Percentiles rank a stretch among this genome's conserved stretches.
Conservation (phyloP, 2,113 vertebrate species). For the Austrofundulus limnaeus region DNA sequence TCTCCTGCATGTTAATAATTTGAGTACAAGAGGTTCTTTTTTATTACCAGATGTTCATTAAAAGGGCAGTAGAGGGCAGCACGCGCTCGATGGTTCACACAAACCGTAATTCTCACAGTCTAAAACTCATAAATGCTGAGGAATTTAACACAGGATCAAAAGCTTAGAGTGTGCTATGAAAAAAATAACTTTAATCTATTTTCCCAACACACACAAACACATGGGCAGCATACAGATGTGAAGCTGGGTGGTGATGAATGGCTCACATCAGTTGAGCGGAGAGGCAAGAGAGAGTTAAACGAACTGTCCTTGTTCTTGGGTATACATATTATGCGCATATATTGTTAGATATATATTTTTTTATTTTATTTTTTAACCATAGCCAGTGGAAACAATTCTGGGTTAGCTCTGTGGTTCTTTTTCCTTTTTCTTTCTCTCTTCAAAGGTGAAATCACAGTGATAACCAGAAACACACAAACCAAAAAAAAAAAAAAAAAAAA, state of each 20-base stretch:
- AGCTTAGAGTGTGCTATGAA: constrained; percentile 25
- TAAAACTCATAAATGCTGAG: constrained; percentile 26
- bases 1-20: no score
- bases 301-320: constrained; percentile 74
- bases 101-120: constrained; percentile 1
- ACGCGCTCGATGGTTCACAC: constrained; percentile 47
- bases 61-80: constrained; percentile 74
- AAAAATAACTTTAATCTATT: constrained; percentile 53
- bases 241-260: constrained; percentile 71
- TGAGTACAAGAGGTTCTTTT: neutral
- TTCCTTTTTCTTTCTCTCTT: constrained; percentile 53
- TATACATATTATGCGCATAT: constrained; percentile 77
- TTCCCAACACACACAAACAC: neutral
- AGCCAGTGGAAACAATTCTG: constrained; percentile 64
- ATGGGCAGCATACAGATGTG: constrained; percentile 50
- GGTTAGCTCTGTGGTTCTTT: constrained; percentile 65
- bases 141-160: constrained; percentile 32
- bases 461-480: constrained; percentile 13
- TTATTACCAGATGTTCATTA: constrained; percentile 14
- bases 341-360: constrained; percentile 72
- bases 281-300: constrained; percentile 76
- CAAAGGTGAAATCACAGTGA: constrained; percentile 38
- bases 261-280: constrained; percentile 58
- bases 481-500: no score
- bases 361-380: constrained; percentile 60